Base-by-base conservation (phyloP, 2,888 invertebrate species). In the Nephrotoma guestfalica region DNA sequence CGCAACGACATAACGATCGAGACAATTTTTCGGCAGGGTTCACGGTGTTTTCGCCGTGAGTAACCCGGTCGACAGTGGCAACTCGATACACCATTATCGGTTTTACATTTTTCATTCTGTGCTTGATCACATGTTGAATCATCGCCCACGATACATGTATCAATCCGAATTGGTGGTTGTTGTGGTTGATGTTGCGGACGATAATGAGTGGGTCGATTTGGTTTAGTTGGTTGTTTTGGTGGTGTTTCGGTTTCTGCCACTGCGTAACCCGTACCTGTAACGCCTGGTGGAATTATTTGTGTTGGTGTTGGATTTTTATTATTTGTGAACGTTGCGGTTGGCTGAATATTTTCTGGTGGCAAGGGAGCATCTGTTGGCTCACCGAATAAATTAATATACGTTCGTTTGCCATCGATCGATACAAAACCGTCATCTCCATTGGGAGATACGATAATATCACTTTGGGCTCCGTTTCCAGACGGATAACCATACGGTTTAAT, bases 61-160 rank as follows among this genome's bases (percentile, higher is more conserved):
- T 93, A 94, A 0, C 95, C 97, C 4, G 97, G 96, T 87, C 96
- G 93, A 89, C 97, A 97, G 88, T 96, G 96, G 88, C 97, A 97
- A 87, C 97, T 96, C 1, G 97, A 97, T 0, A 97, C 97, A 1
- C 97, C 96, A 87, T 93, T 93, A 91, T 97, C 97, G 0, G 97
- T 98, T 87, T 95, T 94, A 89, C 98, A 98, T 86, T 95, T 95
- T 90, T 98, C 98, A 89, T 97, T 96, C 90, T 97, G 96, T 0
- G 96, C 95, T 87, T 94, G 94, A 89, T 97, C 97, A 89, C 98
- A 98, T 0, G 98, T 97, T 0, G 96, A 95, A 89, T 97, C 96
- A 89, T 98, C 97, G 0, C 97, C 98, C 0, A 98, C 97, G 30
- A 98, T 97, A 89, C 98, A 98, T 0, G 98, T 98, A 90, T 98